A percentile compares a stretch with the other conserved stretches of the same genome.
Conservation (phyloP, 2,113 vertebrate genomes). For the Sinocyclocheilus grahami region DNA sequence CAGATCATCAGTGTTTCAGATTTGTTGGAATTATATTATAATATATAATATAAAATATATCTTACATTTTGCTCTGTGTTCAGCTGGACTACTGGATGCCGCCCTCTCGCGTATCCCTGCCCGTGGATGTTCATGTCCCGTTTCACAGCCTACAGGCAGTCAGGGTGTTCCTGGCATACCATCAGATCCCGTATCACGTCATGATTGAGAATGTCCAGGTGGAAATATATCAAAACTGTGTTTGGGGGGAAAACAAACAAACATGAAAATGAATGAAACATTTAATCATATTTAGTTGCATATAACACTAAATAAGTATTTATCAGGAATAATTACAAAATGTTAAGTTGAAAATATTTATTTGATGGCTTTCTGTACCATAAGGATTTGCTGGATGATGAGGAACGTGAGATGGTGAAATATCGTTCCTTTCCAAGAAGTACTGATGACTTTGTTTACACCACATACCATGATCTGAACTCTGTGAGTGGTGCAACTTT, state of each 20-base stretch:
- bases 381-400: conserved; percentile 75
- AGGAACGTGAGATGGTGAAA: conserved; percentile 76
- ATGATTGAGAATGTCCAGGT: conserved; percentile 92
- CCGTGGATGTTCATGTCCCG: conserved; percentile 80
- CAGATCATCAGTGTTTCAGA: neutral
- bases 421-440: conserved; percentile 64
- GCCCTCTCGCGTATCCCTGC: conserved; percentile 63
- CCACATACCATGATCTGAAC: conserved; percentile 80
- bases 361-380: neutral
- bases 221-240: neutral
- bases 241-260: neutral
- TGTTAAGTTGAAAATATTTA: neutral
- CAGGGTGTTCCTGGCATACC: conserved; percentile 78
- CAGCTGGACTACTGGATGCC: conserved; percentile 87
- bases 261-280: conserved; percentile 5
- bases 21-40: neutral
- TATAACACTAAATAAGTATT: neutral
- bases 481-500: conserved; percentile 73
- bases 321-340: neutral
- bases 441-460: conserved; percentile 75
- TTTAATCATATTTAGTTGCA: conserved; percentile 60
- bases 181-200: conserved; percentile 74
- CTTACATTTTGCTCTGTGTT: neutral
- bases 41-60: neutral
- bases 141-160: conserved; percentile 71